These are phyloP conservation scores for Muscidifurax raptorellus DNA, from an alignment of 1,140 invertebrate genomes.

Conservation along the genomic window DNA sequence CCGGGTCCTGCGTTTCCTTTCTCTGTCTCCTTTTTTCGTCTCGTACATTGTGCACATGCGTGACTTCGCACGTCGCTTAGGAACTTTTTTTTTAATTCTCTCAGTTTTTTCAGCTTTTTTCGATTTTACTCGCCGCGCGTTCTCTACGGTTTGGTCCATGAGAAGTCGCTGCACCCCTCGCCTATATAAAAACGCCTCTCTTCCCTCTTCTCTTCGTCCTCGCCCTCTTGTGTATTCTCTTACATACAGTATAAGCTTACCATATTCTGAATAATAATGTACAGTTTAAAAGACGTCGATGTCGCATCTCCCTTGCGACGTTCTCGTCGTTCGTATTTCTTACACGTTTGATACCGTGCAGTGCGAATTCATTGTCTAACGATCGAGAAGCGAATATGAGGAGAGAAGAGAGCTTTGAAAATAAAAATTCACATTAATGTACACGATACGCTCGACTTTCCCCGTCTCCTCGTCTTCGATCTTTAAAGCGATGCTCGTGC, in stretches of 20 bases:
- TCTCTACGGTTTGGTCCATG: conserved; percentile 38
- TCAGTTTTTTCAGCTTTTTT: background rate
- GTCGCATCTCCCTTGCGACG: background rate
- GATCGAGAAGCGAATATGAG: background rate
- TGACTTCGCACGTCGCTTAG: conserved; percentile 21
- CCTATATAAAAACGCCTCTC: conserved; percentile 41
- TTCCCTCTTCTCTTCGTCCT: background rate
- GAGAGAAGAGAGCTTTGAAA: conserved; percentile 9
- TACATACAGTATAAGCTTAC: conserved; percentile 5
- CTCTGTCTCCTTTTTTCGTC: background rate
- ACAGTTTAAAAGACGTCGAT: conserved; percentile 28
- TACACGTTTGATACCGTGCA: conserved; percentile 27
- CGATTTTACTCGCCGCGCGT: background rate
- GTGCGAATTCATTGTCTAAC: background rate
- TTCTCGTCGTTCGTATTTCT: conserved; percentile 6
- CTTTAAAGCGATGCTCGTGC: background rate
- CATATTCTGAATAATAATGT: conserved; percentile 28
- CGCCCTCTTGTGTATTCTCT: background rate
- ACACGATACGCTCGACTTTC: conserved; percentile 14
- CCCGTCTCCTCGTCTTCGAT: background rate
- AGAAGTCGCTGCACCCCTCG: conserved; percentile 28
- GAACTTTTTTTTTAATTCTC: conserved; percentile 42
- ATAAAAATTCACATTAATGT: conserved; percentile 45
- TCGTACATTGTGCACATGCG: background rate
- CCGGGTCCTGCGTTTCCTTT: background rate